Percentiles rank a stretch among this genome's conserved stretches.
phyloP scores from a whole-genome alignment of 1,140 invertebrate genomes.

The Drosophila ercepeae region DNA sequence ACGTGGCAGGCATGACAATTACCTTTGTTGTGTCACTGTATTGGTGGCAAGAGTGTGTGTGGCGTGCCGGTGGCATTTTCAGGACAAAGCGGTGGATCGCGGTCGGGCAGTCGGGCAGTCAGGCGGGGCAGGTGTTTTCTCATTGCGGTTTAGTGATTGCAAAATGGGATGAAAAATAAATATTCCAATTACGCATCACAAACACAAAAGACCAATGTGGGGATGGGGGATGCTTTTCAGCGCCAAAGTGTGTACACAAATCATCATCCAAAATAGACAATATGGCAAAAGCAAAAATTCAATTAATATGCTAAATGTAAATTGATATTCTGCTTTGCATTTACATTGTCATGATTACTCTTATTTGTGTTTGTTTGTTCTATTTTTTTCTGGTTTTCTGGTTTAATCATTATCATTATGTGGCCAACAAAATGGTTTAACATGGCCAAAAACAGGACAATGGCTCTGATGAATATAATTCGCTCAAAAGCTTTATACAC shows the following conservation, averaged over 20 bases:
- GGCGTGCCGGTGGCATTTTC: constrained; percentile 39
- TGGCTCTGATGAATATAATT: constrained; percentile 32
- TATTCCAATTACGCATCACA: constrained; percentile 70
- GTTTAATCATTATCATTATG: constrained; percentile 44
- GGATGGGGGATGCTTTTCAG: neutral
- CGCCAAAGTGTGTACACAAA: constrained; percentile 32
- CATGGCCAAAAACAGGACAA: constrained; percentile 6
- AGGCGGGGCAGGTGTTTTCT: constrained; percentile 19
- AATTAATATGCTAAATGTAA: constrained; percentile 80
- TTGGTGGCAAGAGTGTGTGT: constrained; percentile 22
- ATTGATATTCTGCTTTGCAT: constrained; percentile 68
- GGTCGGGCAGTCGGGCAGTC: neutral
- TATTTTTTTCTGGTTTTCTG: constrained; percentile 4
- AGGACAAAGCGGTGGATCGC: constrained; percentile 9
- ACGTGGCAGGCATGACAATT: constrained; percentile 64
- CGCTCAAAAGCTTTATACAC: constrained; percentile 16
- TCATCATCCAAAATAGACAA: constrained; percentile 49
- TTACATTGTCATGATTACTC: constrained; percentile 45
- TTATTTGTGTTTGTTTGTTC: constrained; percentile 39
- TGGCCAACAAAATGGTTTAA: constrained; percentile 7
- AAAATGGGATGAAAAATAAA: constrained; percentile 76
- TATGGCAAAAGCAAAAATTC: constrained; percentile 71
- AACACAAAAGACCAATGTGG: constrained; percentile 17
- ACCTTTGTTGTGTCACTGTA: constrained; percentile 48
- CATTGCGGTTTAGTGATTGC: constrained; percentile 68